Conservation (phyloP, 1,140 invertebrate species). For the Pemphigus obesinymphae region DNA sequence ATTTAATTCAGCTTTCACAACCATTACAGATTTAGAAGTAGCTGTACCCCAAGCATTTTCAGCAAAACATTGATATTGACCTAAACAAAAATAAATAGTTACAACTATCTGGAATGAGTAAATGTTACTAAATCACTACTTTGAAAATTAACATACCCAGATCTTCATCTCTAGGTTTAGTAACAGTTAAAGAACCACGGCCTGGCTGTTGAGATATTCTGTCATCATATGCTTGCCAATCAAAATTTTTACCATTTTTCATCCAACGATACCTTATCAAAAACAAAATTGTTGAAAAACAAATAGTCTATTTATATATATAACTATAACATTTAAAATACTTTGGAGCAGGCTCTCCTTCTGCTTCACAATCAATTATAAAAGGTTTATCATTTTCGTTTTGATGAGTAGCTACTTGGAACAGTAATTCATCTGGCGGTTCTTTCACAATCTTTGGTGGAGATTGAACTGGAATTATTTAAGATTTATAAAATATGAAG, state of each 20-base stretch:
- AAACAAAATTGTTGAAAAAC: background rate
- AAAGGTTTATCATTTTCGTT: conserved; percentile 90
- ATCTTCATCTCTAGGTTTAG: conserved; percentile 83
- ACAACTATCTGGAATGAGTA: background rate
- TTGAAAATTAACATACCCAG: conserved; percentile 55
- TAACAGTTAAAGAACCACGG: conserved; percentile 84
- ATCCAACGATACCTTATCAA: conserved; percentile 82
- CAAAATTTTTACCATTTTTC: conserved; percentile 89
- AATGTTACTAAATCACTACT: background rate
- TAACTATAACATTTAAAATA: conserved; percentile 54
- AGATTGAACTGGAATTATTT: conserved; percentile 63
- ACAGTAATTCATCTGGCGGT: conserved; percentile 82
- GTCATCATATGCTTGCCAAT: conserved; percentile 85
- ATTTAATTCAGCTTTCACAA: conserved; percentile 89
- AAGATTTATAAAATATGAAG: background rate
- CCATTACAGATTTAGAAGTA: conserved; percentile 89
- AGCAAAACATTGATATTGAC: conserved; percentile 96
- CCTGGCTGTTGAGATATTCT: conserved; percentile 89
- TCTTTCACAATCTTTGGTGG: conserved; percentile 86
- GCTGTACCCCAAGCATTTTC: conserved; percentile 90
- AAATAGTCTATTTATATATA: background rate
- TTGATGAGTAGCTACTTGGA: conserved; percentile 74
- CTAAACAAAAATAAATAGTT: conserved; percentile 46
- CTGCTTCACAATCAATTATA: conserved; percentile 89
- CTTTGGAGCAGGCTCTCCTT: conserved; percentile 83